Evolutionary conservation across 1,140 invertebrate genomes (phyloP), one percentile per base, ranked within the genome.

Genomic region (Antheraea mylitta): DNA sequence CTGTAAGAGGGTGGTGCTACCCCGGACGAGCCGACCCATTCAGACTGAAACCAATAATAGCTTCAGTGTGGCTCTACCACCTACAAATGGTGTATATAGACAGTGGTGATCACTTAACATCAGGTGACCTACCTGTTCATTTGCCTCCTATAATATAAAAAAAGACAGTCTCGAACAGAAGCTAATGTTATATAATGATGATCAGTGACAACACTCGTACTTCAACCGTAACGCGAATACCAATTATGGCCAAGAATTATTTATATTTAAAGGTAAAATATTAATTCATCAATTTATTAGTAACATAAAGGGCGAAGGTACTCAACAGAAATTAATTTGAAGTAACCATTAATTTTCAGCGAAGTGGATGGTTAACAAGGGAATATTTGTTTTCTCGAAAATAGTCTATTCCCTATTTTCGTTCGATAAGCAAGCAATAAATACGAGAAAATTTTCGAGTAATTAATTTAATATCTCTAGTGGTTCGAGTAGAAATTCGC

Each of bases 291-390:
- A 53, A 61, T 36, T 30, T 71, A 71, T 72, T 77, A 64, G 67
- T 61, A 53, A 66, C 68, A 67, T 81, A 76, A 74, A 72, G 74
- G 73, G 45, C 45, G 45, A 16, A 53, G 37, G 36, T 69, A 73
- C 73, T 77, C 67, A 64, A 70, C 70, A 69, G 69, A 76, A 77
- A 83, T 83, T 82, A 83, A 80, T 80, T 79, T 77, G 64, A 75
- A 80, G 74, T 79, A 67, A 68, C 75, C 78, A 80, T 80, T 82
- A 80, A 82, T 82, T 82, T 80, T 76, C 67, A 61, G 62, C 67
- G 75, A 73, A 82, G 72, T 82, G 78, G 68, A 48, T 19, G 18
- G 64, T 74, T 67, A 48, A 38, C 58, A 53, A 53, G 42, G 30
- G 19, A 11, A 38, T 8, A 30, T 61, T 61, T 36, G 19, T 42